These are phyloP conservation scores for Pipistrellus kuhlii DNA, from an alignment of 2,797 vertebrate genomes.

Conservation along the genomic window DNA sequence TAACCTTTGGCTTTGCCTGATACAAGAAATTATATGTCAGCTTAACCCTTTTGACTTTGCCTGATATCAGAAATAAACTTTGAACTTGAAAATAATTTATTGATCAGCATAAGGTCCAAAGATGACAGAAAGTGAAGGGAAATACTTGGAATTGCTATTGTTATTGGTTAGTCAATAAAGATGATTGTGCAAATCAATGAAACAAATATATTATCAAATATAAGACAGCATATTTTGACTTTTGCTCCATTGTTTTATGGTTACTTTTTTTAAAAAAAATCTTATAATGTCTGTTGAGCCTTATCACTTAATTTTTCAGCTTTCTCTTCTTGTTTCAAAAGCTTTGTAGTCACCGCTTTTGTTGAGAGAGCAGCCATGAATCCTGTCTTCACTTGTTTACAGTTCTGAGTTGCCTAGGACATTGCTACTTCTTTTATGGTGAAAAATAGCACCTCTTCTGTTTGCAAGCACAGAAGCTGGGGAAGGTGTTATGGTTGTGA, in stretches of 20 bases:
- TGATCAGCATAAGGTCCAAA: neutral
- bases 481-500: neutral
- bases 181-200: neutral
- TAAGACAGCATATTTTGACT: neutral
- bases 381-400: neutral
- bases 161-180: neutral
- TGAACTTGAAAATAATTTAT: constrained; percentile 27
- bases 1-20: neutral
- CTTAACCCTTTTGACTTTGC: neutral
- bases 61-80: neutral
- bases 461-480: neutral
- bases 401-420: neutral
- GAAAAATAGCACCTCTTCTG: neutral
- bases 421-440: neutral
- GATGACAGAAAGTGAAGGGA: neutral
- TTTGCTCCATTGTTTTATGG: neutral
- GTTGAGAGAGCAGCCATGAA: neutral
- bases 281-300: neutral
- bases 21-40: too few relatives aligned
- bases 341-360: neutral
- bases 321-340: neutral
- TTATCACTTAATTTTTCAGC: constrained; percentile 13
- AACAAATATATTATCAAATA: neutral
- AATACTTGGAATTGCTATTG: neutral
- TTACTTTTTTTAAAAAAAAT: neutral